Evolutionary conservation across 2,888 invertebrate genomes (phyloP).

Genomic region (Stenurella melanura): DNA sequence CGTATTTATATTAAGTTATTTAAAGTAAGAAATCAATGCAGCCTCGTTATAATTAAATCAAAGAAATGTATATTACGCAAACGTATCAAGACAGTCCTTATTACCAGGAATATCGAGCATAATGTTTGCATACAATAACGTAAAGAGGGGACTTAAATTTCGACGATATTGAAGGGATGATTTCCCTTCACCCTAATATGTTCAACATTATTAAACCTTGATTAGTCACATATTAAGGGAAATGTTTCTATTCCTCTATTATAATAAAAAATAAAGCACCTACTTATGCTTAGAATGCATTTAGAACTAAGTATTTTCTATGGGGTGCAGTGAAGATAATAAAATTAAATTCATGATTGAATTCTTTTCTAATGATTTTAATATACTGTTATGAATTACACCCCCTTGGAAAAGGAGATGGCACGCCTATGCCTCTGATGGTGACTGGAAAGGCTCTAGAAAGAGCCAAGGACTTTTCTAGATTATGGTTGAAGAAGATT

Average conservation of each 20-base stretch:
- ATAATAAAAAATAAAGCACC: neutral
- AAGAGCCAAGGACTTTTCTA: too few species aligned
- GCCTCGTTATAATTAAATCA: neutral
- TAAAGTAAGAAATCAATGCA: neutral
- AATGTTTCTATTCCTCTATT: conserved; percentile 14
- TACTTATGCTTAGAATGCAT: neutral
- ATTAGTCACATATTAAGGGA: conserved; percentile 47
- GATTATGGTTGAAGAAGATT: too few species aligned
- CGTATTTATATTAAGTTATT: neutral
- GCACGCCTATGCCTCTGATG: too few species aligned
- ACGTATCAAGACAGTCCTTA: conserved; percentile 29
- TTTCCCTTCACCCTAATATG: conserved; percentile 45
- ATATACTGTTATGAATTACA: too few species aligned
- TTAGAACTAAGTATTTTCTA: neutral
- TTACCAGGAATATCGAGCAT: conserved; percentile 42
- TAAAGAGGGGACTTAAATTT: conserved; percentile 42
- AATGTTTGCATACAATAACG: conserved; percentile 48
- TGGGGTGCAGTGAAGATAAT: too few species aligned
- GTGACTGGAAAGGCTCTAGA: too few species aligned
- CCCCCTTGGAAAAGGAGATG: too few species aligned
- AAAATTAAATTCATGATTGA: too few species aligned
- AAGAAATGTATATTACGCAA: conserved; percentile 3
- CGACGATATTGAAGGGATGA: conserved; percentile 38
- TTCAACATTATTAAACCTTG: conserved; percentile 50
- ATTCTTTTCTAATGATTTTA: too few species aligned